Evolutionary conservation across 2,888 invertebrate species (phyloP), one percentile per base, ranked within the genome.

Genomic region (Ormyrus rosae): DNA sequence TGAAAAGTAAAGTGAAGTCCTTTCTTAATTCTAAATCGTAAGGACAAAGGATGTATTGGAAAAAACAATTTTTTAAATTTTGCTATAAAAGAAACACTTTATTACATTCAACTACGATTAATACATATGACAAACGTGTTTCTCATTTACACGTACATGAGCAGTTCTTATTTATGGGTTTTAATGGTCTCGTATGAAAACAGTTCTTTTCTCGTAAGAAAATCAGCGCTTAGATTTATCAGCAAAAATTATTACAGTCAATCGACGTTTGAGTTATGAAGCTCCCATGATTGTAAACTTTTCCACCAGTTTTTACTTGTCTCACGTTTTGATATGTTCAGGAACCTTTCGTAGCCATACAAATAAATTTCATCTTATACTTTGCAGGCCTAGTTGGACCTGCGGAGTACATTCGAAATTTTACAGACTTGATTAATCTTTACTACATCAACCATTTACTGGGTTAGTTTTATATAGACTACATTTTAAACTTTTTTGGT

Each of bases 71-170:
- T 45, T 50, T 11, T 53, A 7, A 56, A 68, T 67, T 81, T 78
- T 60, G 46, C 81, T 84, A 84, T 67, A 85, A 85, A 86, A 87
- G 83, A 85, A 88, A 88, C 85, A 84, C 82, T 86, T 89, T 88
- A 88, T 88, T 88, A 89, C 87, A 88, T 83, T 84, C 83, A 89
- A 80, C 87, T 88, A 88, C 84, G 84, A 85, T 82, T 83, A 86
- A 87, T 83, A 83, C 83, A 83, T 76, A 64, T 75, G 63, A 72
- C 58, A 75, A 78, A 85, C 80, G 83, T 61, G 83, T 81, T 74
- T 74, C 61, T 78, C 70, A 76, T 70, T 71, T 63, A 70, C 64
- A 63, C 70, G 64, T 67, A 58, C 60, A 61, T 78, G 45, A 74
- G 69, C 61, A 71, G 45, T 73, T 74, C 61, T 50, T 77, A 61